Evolutionary conservation across 2,888 invertebrate genomes (phyloP).

Genomic region (Boloria selene): DNA sequence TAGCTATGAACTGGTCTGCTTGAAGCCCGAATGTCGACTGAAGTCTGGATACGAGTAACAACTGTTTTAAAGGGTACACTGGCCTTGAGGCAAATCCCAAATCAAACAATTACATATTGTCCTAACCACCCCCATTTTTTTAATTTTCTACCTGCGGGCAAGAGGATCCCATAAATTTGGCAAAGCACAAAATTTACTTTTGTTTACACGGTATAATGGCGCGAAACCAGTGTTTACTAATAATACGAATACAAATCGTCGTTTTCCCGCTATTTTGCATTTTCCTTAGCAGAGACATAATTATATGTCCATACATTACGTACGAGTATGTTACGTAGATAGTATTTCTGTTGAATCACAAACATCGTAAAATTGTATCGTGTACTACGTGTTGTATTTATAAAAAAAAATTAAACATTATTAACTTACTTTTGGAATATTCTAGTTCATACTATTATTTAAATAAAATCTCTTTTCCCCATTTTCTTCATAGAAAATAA

Average conservation of each 20-base stretch:
- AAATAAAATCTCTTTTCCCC: no score
- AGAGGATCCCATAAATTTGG: constrained; percentile 50
- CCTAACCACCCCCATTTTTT: constrained; percentile 54
- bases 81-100: constrained; percentile 73
- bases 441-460: no score
- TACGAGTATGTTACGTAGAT: constrained; percentile 16
- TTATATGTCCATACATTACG: constrained; percentile 28
- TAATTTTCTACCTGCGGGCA: constrained; percentile 50
- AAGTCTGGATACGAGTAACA: constrained; percentile 70
- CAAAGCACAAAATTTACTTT: constrained; percentile 56
- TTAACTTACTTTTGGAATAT: no score
- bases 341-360: constrained; percentile 27
- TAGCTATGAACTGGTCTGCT: constrained; percentile 61
- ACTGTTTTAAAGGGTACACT: constrained; percentile 73
- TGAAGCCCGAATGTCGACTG: constrained; percentile 75
- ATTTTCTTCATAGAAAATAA: no score
- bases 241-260: constrained; percentile 39
- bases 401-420: background rate
- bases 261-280: constrained; percentile 60
- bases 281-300: constrained; percentile 37
- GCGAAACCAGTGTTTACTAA: constrained; percentile 72
- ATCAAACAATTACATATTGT: constrained; percentile 65
- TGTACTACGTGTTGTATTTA: constrained; percentile 4
- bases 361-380: background rate
- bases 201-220: constrained; percentile 59